A percentile compares a stretch with the other conserved stretches of the same genome.
Evolutionary conservation across 2,888 invertebrate species (phyloP).

Genomic region (Diaperis boleti): DNA sequence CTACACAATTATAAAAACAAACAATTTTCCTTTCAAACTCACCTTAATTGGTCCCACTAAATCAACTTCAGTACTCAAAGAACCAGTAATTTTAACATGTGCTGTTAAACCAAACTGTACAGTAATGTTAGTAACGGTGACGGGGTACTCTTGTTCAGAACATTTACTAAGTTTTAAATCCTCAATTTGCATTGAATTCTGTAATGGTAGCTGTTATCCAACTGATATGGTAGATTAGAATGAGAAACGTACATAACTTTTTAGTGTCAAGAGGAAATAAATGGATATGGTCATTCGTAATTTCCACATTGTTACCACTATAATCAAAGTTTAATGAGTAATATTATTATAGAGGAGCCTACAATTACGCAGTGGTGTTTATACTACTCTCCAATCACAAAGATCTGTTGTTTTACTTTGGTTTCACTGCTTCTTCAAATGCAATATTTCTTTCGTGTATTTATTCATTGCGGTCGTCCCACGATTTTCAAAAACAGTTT

Average conservation of each 20-base stretch:
- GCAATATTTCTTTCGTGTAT: too few species aligned
- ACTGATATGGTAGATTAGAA: neutral
- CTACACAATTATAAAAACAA: slow-evolving; percentile 40
- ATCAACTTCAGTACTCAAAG: slow-evolving; percentile 44
- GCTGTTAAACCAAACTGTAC: slow-evolving; percentile 8
- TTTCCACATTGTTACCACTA: too few species aligned
- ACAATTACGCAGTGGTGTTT: too few species aligned
- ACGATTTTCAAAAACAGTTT: too few species aligned
- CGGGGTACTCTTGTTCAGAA: slow-evolving; percentile 19
- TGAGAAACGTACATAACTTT: neutral
- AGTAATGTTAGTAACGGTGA: slow-evolving; percentile 21
- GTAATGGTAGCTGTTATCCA: neutral
- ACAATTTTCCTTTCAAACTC: slow-evolving; percentile 15
- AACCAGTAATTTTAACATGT: slow-evolving; percentile 44
- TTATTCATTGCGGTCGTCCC: too few species aligned
- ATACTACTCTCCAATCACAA: too few species aligned
- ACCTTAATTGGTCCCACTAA: slow-evolving; percentile 49
- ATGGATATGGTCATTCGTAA: too few species aligned
- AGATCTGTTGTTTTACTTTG: too few species aligned
- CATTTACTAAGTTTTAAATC: slow-evolving; percentile 30
- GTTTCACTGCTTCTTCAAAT: too few species aligned
- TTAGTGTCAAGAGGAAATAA: neutral
- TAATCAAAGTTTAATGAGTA: too few species aligned
- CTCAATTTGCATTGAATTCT: slow-evolving; percentile 16
- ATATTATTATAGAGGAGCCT: too few species aligned